A percentile compares a stretch with the other conserved stretches of the same genome.
phyloP scores from a whole-genome alignment of 2,888 invertebrate genomes.

The Xanthia icteritia region DNA sequence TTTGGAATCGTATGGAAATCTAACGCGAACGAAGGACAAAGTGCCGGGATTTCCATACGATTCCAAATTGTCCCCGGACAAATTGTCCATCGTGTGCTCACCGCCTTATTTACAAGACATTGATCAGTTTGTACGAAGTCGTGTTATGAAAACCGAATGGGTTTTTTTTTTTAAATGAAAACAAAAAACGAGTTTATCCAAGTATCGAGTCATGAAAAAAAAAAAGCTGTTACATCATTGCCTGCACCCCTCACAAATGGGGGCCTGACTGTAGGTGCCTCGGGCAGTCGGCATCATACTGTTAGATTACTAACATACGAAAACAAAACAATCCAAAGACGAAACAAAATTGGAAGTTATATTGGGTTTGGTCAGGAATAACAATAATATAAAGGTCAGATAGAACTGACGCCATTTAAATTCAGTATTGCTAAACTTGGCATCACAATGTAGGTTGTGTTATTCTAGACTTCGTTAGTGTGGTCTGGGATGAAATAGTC shows the following conservation, averaged over 20 bases:
- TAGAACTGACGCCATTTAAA: constrained; percentile 2
- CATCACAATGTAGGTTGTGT: constrained; percentile 14
- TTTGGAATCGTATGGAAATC: no score
- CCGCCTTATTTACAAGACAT: constrained; percentile 17
- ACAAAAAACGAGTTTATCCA: not conserved
- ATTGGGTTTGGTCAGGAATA: not conserved
- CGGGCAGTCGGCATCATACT: not conserved
- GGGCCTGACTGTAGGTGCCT: not conserved
- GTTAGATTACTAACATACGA: not conserved
- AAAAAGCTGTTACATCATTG: not conserved
- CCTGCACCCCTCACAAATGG: not conserved
- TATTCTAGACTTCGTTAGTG: constrained; percentile 6
- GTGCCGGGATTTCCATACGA: no score
- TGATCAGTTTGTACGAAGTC: not conserved
- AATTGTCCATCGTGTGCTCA: no score
- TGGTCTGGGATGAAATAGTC: constrained; percentile 1
- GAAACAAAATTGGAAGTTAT: not conserved
- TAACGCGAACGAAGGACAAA: no score
- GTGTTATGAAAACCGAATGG: not conserved
- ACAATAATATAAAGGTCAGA: constrained; percentile 12
- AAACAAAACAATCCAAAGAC: not conserved
- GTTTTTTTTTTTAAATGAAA: not conserved
- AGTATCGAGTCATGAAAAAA: not conserved
- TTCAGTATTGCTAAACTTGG: constrained; percentile 18
- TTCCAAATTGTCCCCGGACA: no score